Percentiles rank a stretch among this genome's conserved stretches.
Evolutionary conservation across 2,797 vertebrate genomes (phyloP).

Genomic region (Limnodromus scolopaceus): DNA sequence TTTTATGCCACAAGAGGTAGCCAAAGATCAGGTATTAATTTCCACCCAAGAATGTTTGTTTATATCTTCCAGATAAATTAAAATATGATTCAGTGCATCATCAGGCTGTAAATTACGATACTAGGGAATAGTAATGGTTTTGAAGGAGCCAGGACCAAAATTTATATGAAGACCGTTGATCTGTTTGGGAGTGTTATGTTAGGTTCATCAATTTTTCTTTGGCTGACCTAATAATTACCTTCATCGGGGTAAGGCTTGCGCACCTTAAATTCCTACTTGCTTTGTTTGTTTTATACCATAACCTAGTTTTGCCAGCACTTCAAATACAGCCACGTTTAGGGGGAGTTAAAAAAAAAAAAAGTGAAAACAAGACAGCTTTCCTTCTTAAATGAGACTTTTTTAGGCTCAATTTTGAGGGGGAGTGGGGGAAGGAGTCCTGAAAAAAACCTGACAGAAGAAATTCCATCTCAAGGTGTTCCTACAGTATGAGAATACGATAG

Average conservation of each 20-base stretch:
- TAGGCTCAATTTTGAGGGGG: neutral
- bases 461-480: neutral
- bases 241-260: neutral
- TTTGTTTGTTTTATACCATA: neutral
- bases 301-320: neutral
- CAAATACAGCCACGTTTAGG: neutral
- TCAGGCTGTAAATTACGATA: conserved; percentile 45
- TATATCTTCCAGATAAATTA: conserved; percentile 49
- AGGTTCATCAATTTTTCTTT: conserved; percentile 32
- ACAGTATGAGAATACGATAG: neutral
- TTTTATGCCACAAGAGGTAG: conserved; percentile 56
- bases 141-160: conserved; percentile 26
- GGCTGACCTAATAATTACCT: conserved; percentile 27
- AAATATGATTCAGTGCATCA: conserved; percentile 60
- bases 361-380: neutral
- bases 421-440: neutral
- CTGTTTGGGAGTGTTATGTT: conserved; percentile 10
- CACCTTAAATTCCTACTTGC: neutral
- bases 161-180: conserved; percentile 27
- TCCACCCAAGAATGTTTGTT: conserved; percentile 44
- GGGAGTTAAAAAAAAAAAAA: no score
- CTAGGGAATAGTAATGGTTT: conserved; percentile 26
- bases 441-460: neutral
- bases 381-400: neutral
- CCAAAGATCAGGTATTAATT: conserved; percentile 62